Evolutionary conservation across 1,140 invertebrate genomes (phyloP), one percentile per base, ranked within the genome.

Genomic region (Trichonephila clavipes): DNA sequence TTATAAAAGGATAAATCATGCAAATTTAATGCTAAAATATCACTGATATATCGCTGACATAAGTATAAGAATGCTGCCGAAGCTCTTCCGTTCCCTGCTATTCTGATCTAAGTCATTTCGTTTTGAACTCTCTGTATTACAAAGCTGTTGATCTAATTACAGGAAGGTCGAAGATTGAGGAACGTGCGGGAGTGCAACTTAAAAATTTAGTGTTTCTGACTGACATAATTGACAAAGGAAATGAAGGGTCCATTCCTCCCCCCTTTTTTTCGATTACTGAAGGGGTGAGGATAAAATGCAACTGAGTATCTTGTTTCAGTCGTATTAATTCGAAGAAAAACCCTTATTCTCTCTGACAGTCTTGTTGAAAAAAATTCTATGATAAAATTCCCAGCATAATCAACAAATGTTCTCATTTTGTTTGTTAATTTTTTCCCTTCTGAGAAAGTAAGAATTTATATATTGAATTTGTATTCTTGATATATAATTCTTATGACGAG

Each of bases 141-240:
- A 89, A 89, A 88, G 66, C 19, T 90, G 89, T 90, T 90, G 77
- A 90, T 90, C 72, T 82, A 82, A 90, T 82, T 90, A 90, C 14
- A 24, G n/a, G 66, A 16, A n/a, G 28, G 19, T 7, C n/a, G 51
- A 19, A 58, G 88, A 72, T 89, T 89, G 88, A 44, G 21, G 69
- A 51, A 61, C 19, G 61, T 12, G 18, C n/a, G 18, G 61, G 24
- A n/a, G n/a, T 18, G 59, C 69, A 82, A 62, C 28, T 90, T 90
- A 64, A 90, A 90, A 90, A 90, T 90, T 90, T 82, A 28, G 34
- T 61, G 58, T 89, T 44, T 90, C 89, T n/a, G 24, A 59, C 77
- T 24, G 40, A 62, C 21, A 82, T 90, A 90, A 90, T 90, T 90
- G 89, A 90, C 89, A 90, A 82, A 62, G 88, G 88, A 90, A 90